These are phyloP conservation scores for Colletes collaris DNA, from an alignment of 2,888 invertebrate species.

Conservation along the genomic window DNA sequence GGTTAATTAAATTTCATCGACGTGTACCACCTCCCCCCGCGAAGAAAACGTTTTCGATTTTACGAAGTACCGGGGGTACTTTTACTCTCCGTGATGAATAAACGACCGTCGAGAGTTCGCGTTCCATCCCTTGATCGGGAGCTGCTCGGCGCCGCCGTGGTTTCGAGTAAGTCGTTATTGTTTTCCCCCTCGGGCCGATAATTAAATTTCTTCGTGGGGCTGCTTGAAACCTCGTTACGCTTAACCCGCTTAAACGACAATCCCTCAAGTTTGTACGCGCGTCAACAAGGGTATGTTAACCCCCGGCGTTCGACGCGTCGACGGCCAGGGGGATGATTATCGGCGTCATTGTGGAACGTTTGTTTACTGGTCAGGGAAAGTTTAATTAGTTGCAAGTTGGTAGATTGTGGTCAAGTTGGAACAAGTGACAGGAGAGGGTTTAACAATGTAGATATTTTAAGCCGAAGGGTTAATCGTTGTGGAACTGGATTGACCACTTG, in stretches of 20 bases:
- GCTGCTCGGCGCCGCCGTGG: not conserved
- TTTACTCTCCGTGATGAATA: conserved; percentile 1
- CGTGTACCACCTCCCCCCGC: too few species aligned
- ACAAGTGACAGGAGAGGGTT: not conserved
- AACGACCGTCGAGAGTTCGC: not conserved
- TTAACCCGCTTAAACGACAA: conserved; percentile 62
- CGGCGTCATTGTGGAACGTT: conserved; percentile 13
- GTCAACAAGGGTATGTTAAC: conserved; percentile 39
- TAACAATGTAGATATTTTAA: conserved; percentile 13
- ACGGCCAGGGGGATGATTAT: conserved; percentile 27
- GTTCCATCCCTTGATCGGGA: not conserved
- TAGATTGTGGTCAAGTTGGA: conserved; percentile 24
- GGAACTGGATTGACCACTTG: not conserved
- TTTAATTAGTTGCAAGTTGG: conserved; percentile 47
- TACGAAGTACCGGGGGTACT: not conserved
- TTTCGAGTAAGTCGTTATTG: conserved; percentile 51
- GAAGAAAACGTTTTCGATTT: too few species aligned
- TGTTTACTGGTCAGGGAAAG: conserved; percentile 31
- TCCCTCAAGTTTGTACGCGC: conserved; percentile 44
- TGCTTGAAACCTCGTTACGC: conserved; percentile 56
- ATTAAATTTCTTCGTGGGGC: conserved; percentile 64
- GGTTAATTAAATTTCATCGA: too few species aligned
- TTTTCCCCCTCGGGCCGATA: conserved; percentile 50
- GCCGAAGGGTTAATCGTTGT: not conserved
- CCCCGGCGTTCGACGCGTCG: not conserved